These are phyloP conservation scores for Papilio elwesi DNA, from an alignment of 2,888 invertebrate species.

Conservation along the genomic window DNA sequence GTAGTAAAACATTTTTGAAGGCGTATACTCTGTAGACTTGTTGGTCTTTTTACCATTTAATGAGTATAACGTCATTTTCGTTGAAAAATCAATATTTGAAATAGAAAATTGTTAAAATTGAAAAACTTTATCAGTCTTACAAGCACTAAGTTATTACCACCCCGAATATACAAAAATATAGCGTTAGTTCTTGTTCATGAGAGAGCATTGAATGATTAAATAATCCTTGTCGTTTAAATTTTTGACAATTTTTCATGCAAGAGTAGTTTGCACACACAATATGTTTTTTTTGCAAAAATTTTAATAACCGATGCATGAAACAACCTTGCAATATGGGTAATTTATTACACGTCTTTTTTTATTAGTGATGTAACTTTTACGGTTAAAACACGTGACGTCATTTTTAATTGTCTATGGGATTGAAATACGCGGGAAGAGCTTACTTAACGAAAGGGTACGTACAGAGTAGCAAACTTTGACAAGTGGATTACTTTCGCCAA, in stretches of 20 bases:
- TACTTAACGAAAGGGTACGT: not conserved
- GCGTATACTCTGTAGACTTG: conserved; percentile 65
- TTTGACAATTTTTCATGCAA: not conserved
- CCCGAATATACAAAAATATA: conserved; percentile 45
- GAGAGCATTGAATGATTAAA: not conserved
- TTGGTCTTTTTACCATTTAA: conserved; percentile 58
- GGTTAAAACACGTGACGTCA: not conserved
- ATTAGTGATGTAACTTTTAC: not conserved
- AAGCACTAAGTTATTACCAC: conserved; percentile 56
- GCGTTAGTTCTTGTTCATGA: conserved; percentile 34
- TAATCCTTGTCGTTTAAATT: not conserved
- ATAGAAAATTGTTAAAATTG: conserved; percentile 77
- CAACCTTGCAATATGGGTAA: not conserved
- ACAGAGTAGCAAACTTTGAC: not conserved
- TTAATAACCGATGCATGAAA: not conserved
- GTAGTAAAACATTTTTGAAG: conserved; percentile 51
- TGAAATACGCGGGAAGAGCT: conserved; percentile 4
- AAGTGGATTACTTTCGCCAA: not conserved
- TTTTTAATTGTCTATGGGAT: not conserved
- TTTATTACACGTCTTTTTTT: not conserved
- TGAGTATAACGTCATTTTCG: conserved; percentile 45
- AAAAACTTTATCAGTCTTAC: conserved; percentile 73
- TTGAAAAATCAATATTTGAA: conserved; percentile 62
- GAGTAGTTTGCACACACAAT: not conserved
- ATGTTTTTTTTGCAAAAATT: not conserved